Evolutionary conservation across 2,797 vertebrate genomes (phyloP).

Genomic region (Scomberomorus guttatus): DNA sequence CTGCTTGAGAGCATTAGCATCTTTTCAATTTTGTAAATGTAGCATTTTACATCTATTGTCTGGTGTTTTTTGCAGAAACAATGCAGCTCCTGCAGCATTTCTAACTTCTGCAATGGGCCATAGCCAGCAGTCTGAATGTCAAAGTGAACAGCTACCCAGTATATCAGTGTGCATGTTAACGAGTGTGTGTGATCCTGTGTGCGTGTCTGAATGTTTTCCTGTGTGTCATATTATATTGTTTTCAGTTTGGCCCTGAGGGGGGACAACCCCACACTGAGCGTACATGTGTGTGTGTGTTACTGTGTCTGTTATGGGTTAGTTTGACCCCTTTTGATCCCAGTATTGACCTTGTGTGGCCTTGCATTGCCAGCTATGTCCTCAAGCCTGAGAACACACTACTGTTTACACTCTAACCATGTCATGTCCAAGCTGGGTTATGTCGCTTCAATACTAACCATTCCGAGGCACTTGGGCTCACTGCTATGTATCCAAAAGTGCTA

Average conservation of each 20-base stretch:
- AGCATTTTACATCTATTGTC: background rate
- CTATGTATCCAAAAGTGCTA: background rate
- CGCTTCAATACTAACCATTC: constrained; percentile 34
- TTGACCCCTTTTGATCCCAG: constrained; percentile 66
- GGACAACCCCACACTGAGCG: constrained; percentile 12
- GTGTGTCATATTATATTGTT: constrained; percentile 67
- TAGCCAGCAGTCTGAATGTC: constrained; percentile 9
- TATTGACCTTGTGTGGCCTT: constrained; percentile 51
- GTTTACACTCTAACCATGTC: constrained; percentile 49
- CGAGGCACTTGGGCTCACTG: background rate
- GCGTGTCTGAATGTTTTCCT: constrained; percentile 43
- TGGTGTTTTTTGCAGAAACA: background rate
- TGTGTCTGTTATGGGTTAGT: constrained; percentile 23
- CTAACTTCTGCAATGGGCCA: background rate
- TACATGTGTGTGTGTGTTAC: constrained; percentile 8
- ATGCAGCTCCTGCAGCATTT: background rate
- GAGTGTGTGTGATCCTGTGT: constrained; percentile 10
- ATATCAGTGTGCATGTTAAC: constrained; percentile 7
- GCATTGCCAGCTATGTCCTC: constrained; percentile 46
- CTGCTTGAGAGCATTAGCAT: background rate
- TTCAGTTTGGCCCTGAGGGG: constrained; percentile 48
- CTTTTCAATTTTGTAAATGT: background rate
- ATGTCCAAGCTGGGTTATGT: constrained; percentile 49
- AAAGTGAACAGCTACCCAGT: constrained; percentile 16
- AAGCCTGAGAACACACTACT: constrained; percentile 49